Evolutionary conservation across 2,797 vertebrate species (phyloP).

Genomic region (Synaphobranchus kaupii): DNA sequence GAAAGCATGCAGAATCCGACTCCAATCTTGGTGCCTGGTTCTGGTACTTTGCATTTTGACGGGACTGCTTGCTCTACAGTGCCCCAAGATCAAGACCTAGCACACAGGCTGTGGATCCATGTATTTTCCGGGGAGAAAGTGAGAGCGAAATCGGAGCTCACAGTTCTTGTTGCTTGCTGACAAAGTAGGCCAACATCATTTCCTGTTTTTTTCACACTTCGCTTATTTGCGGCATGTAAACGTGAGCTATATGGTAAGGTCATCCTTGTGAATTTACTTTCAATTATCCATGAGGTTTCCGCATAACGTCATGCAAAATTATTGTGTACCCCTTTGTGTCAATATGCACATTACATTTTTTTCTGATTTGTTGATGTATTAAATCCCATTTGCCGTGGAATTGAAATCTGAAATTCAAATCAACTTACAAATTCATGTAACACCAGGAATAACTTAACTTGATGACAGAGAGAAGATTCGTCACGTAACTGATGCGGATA

Average conservation of each 20-base stretch:
- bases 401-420: background rate
- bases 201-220: conserved; percentile 9
- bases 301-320: background rate
- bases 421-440: background rate
- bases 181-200: background rate
- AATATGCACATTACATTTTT: background rate
- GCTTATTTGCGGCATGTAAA: background rate
- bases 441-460: background rate
- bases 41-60: background rate
- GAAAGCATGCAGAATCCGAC: background rate
- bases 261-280: background rate
- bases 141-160: background rate
- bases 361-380: background rate
- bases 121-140: background rate
- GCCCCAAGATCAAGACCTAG: background rate
- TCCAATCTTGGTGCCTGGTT: background rate
- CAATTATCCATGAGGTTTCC: background rate
- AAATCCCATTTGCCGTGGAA: background rate
- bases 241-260: too few relatives aligned
- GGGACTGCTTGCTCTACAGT: background rate
- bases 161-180: background rate
- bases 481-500: background rate
- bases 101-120: background rate
- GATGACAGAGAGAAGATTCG: background rate
- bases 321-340: background rate